These are phyloP conservation scores for Clitarchus hookeri DNA, from an alignment of 2,888 invertebrate genomes.

Conservation along the genomic window DNA sequence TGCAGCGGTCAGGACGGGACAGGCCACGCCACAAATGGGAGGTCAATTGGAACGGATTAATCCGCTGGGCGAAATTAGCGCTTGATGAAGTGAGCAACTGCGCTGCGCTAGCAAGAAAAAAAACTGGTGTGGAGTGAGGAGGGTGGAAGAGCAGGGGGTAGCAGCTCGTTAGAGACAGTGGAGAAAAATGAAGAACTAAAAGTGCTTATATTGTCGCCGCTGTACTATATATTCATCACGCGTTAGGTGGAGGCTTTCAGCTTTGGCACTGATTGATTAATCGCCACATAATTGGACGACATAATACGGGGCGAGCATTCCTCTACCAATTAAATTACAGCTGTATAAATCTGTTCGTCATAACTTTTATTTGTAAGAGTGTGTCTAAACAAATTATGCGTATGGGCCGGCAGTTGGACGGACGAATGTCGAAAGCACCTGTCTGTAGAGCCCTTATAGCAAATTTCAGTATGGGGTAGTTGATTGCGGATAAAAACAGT, in stretches of 20 bases:
- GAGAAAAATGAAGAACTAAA: neutral
- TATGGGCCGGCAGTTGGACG: too few relatives aligned
- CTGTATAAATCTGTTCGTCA: neutral
- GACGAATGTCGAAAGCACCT: too few relatives aligned
- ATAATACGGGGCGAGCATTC: conserved; percentile 11
- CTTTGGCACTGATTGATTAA: neutral
- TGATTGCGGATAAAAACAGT: too few relatives aligned
- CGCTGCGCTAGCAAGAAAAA: neutral
- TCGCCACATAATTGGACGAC: conserved; percentile 23
- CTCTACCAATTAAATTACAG: neutral
- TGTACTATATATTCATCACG: neutral
- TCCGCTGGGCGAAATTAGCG: conserved; percentile 21
- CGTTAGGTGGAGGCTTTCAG: neutral
- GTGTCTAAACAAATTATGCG: neutral
- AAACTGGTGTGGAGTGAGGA: neutral
- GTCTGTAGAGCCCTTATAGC: too few relatives aligned
- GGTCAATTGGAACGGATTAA: conserved; percentile 26
- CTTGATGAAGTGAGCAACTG: conserved; percentile 23
- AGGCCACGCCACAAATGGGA: neutral
- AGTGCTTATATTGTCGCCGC: conserved; percentile 1
- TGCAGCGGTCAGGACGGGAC: neutral
- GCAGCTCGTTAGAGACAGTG: neutral
- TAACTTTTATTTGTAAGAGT: neutral
- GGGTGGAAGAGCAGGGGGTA: neutral
- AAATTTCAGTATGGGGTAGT: too few relatives aligned